A percentile compares a stretch with the other conserved stretches of the same genome.
These are phyloP conservation scores for Anhinga anhinga DNA, from an alignment of 2,113 vertebrate genomes.

Conservation along the genomic window DNA sequence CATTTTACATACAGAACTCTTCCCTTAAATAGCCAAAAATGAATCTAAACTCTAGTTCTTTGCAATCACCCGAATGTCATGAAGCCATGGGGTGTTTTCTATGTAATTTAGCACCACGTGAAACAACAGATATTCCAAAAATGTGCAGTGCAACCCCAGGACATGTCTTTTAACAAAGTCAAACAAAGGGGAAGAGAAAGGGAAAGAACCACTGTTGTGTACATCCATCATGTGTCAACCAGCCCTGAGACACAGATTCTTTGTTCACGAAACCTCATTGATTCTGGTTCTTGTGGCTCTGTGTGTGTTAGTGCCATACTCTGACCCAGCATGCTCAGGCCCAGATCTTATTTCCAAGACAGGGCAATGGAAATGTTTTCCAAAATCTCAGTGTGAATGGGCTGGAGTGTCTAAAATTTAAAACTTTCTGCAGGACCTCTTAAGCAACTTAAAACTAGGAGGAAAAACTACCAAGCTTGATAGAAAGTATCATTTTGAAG, in stretches of 20 bases:
- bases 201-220: not conserved
- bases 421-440: not conserved
- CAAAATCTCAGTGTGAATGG: not conserved
- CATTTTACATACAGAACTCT: not conserved
- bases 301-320: not conserved
- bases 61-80: not conserved
- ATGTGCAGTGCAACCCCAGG: not conserved
- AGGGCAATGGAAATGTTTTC: not conserved
- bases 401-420: not conserved
- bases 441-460: not conserved
- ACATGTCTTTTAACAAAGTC: not conserved
- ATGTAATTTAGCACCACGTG: not conserved
- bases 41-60: not conserved
- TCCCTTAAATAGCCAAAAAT: not conserved
- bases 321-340: not conserved
- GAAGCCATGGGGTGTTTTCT: not conserved
- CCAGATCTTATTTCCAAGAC: not conserved
- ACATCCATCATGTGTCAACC: not conserved
- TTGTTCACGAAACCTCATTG: not conserved
- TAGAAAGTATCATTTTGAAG: not conserved
- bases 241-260: accelerated
- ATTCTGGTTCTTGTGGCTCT: not conserved
- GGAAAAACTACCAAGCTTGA: not conserved
- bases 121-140: not conserved
- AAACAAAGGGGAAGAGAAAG: not conserved